phyloP scores from a whole-genome alignment of 2,888 invertebrate genomes.

The Achlya flavicornis region DNA sequence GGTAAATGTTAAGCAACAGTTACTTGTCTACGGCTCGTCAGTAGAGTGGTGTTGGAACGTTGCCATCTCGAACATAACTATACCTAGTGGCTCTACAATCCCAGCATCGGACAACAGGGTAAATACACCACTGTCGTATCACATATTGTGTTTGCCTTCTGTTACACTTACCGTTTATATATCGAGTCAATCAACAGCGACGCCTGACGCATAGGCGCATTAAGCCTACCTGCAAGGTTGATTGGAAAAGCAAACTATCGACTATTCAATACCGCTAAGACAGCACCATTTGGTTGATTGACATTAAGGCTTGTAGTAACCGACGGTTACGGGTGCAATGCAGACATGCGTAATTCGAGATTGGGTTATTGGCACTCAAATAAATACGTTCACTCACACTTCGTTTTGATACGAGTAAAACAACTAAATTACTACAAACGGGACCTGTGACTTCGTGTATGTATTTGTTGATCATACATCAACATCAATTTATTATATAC shows the following conservation, averaged over 20 bases:
- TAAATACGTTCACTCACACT: too few relatives aligned
- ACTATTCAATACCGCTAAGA: neutral
- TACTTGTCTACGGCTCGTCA: neutral
- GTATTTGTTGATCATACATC: too few relatives aligned
- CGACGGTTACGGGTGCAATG: neutral
- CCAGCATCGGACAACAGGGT: neutral
- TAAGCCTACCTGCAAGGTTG: neutral
- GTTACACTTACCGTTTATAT: neutral
- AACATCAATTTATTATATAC: too few relatives aligned
- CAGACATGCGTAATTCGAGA: neutral
- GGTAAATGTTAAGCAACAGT: constrained; percentile 7
- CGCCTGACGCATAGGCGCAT: neutral
- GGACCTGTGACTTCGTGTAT: too few relatives aligned
- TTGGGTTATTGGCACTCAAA: neutral
- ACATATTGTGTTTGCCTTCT: neutral
- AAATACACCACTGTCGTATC: neutral
- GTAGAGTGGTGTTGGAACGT: neutral
- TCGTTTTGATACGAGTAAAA: too few relatives aligned
- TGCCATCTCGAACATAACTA: neutral
- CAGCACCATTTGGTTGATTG: neutral
- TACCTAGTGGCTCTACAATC: neutral
- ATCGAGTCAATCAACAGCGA: neutral
- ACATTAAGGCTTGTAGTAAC: neutral
- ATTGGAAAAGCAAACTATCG: neutral
- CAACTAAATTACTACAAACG: too few relatives aligned